Conservation (phyloP, 2,113 vertebrate genomes). For the Nymphicus hollandicus region DNA sequence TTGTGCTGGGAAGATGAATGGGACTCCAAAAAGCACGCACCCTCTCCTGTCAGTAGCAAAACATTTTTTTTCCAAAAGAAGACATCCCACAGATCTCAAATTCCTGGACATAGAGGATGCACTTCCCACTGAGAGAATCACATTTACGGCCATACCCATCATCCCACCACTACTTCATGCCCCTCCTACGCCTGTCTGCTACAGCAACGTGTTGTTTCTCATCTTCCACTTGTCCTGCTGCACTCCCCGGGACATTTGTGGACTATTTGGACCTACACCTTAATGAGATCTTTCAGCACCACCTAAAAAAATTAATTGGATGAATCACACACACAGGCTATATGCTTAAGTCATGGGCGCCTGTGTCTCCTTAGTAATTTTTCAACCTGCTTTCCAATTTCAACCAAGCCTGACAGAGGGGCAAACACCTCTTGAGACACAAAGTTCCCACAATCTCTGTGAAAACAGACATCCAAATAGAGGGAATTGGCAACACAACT, state of each 20-base stretch:
- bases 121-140: not conserved
- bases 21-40: not conserved
- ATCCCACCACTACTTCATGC: not conserved
- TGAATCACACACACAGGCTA: constrained; percentile 15
- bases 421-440: not conserved
- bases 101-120: not conserved
- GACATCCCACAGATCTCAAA: not conserved
- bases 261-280: not conserved
- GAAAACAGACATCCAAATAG: not conserved
- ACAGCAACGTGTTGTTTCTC: not conserved
- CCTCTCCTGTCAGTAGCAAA: constrained; percentile 1
- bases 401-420: not conserved
- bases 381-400: constrained; percentile 11
- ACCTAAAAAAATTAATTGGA: constrained; percentile 2
- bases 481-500: not conserved
- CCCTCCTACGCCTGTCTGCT: constrained; percentile 23
- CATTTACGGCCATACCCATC: not conserved
- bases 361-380: constrained; percentile 21
- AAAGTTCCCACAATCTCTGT: not conserved
- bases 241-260: not conserved
- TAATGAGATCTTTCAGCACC: constrained; percentile 33
- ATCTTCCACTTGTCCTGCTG: constrained; percentile 37
- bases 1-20: not conserved
- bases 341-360: not conserved
- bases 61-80: not conserved